phyloP scores from a whole-genome alignment of 1,140 invertebrate genomes.

The Chrysoperla carnea region DNA sequence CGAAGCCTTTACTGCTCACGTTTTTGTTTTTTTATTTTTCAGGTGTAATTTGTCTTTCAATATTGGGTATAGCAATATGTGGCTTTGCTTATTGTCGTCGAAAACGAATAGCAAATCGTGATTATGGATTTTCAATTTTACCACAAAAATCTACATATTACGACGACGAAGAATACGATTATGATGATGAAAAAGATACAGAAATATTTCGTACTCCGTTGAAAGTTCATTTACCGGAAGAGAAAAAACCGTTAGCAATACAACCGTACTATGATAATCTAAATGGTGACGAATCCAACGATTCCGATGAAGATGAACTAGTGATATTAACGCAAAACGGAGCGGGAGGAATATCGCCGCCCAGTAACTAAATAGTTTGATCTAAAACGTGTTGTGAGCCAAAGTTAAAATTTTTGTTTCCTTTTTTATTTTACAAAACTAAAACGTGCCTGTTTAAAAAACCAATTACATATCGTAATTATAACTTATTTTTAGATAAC shows the following conservation, averaged over 20 bases:
- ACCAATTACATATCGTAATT: too few relatives aligned
- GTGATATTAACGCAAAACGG: not conserved
- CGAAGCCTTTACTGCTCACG: too few relatives aligned
- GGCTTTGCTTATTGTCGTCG: slow-evolving; percentile 23
- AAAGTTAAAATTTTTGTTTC: too few relatives aligned
- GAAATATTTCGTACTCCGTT: slow-evolving; percentile 40
- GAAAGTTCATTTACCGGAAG: slow-evolving; percentile 20
- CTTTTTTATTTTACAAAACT: too few relatives aligned
- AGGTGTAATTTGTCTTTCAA: slow-evolving; percentile 25
- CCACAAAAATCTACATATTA: slow-evolving; percentile 24
- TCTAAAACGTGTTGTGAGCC: too few relatives aligned
- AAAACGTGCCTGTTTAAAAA: too few relatives aligned
- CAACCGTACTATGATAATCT: slow-evolving; percentile 25
- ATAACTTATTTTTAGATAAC: too few relatives aligned
- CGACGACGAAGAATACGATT: slow-evolving; percentile 33
- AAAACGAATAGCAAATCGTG: slow-evolving; percentile 19
- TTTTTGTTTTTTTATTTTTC: slow-evolving; percentile 3
- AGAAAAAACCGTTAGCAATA: slow-evolving; percentile 10
- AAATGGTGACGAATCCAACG: slow-evolving; percentile 17
- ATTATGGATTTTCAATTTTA: slow-evolving; percentile 24
- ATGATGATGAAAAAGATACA: slow-evolving; percentile 41
- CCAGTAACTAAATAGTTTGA: too few relatives aligned
- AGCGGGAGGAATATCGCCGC: too few relatives aligned
- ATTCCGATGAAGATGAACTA: not conserved
- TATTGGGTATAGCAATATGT: slow-evolving; percentile 24